Evolutionary conservation across 1,140 invertebrate genomes (phyloP).

Genomic region (Pteromalus puparum): DNA sequence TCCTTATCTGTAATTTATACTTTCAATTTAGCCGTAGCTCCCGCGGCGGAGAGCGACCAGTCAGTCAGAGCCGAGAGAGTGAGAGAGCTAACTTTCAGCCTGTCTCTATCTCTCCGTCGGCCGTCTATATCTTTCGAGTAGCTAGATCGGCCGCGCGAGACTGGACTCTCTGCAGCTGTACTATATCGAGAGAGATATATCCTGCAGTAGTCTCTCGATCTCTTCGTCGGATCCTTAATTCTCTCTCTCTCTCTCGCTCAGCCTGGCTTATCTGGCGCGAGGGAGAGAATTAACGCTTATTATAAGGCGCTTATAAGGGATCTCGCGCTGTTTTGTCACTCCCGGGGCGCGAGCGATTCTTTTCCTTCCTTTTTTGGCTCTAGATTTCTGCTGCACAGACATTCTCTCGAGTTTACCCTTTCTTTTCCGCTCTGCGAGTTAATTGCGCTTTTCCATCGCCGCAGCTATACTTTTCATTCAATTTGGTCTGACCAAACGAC

Average conservation of each 20-base stretch:
- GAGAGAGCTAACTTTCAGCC: conserved; percentile 8
- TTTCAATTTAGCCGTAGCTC: conserved; percentile 67
- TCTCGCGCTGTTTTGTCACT: conserved; percentile 3
- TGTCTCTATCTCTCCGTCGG: not conserved
- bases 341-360: not conserved
- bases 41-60: conserved; percentile 30
- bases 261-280: conserved; percentile 47
- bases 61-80: conserved; percentile 29
- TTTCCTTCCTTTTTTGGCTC: no score
- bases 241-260: not conserved
- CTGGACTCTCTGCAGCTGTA: not conserved
- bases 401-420: no score
- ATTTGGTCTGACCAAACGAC: no score
- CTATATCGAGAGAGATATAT: not conserved
- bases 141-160: not conserved
- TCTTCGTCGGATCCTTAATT: not conserved
- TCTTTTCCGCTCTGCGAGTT: no score
- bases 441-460: no score
- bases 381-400: no score
- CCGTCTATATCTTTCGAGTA: not conserved
- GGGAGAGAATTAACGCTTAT: conserved; percentile 41
- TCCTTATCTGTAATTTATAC: conserved; percentile 72
- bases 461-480: no score
- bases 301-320: conserved; percentile 9
- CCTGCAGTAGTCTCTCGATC: conserved; percentile 3